Percentiles rank a stretch among this genome's conserved stretches.
Conservation (phyloP, 1,140 invertebrate genomes). For the Papilio polytes region DNA sequence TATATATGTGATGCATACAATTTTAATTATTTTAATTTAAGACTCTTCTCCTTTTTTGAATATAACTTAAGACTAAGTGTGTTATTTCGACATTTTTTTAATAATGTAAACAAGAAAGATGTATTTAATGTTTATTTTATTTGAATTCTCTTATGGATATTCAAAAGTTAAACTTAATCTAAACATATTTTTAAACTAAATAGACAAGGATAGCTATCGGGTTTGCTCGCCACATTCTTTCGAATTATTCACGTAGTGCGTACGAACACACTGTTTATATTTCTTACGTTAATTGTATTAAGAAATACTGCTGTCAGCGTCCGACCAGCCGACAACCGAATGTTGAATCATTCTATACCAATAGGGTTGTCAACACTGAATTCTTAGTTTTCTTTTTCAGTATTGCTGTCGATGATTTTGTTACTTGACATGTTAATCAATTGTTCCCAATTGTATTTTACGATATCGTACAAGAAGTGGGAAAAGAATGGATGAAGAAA, state of each 20-base stretch:
- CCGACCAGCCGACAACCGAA: background rate
- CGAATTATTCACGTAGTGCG: background rate
- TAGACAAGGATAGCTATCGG: background rate
- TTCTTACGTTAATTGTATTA: slow-evolving; percentile 32
- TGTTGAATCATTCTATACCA: slow-evolving; percentile 21
- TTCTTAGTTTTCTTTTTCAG: too few relatives aligned
- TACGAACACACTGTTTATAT: slow-evolving; percentile 2
- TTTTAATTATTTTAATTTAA: too few relatives aligned
- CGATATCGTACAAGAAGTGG: too few relatives aligned
- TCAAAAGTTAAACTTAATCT: background rate
- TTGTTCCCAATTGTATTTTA: too few relatives aligned
- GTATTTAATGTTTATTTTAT: background rate
- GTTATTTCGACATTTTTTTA: too few relatives aligned
- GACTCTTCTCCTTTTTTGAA: too few relatives aligned
- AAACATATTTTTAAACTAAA: background rate
- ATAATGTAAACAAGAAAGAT: too few relatives aligned
- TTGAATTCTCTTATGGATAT: background rate
- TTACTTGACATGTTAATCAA: too few relatives aligned
- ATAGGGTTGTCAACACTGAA: slow-evolving; percentile 16
- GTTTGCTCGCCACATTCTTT: background rate
- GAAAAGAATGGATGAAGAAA: too few relatives aligned
- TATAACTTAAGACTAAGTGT: too few relatives aligned
- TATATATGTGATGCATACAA: too few relatives aligned
- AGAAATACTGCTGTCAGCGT: slow-evolving; percentile 31
- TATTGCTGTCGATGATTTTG: too few relatives aligned